A percentile compares a stretch with the other conserved stretches of the same genome.
phyloP scores from a whole-genome alignment of 2,888 invertebrate genomes.

The Rhogogaster chlorosoma region DNA sequence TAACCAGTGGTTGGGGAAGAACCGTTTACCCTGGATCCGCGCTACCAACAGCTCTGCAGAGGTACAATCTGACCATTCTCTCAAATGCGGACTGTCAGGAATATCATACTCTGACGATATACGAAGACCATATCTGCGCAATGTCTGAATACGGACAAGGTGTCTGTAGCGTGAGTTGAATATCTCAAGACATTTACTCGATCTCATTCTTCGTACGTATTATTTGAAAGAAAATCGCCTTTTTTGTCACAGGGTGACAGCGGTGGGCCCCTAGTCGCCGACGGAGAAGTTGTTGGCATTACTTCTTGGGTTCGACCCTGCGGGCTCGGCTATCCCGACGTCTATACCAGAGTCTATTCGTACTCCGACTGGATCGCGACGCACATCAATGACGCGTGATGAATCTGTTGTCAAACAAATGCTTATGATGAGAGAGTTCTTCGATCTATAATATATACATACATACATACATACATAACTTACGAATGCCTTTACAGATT shows the following conservation, averaged over 20 bases:
- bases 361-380: conserved; percentile 62
- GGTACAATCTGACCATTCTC: conserved; percentile 33
- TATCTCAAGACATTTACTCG: not conserved
- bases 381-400: conserved; percentile 17
- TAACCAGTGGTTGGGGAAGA: conserved; percentile 42
- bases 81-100: conserved; percentile 33
- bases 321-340: conserved; percentile 63
- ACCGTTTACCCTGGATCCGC: not conserved
- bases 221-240: not conserved
- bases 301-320: conserved; percentile 67
- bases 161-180: conserved; percentile 15
- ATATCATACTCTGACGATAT: conserved; percentile 12
- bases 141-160: conserved; percentile 28
- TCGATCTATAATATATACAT: too few species aligned
- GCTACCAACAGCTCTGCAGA: conserved; percentile 36
- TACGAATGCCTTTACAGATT: too few species aligned
- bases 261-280: conserved; percentile 60
- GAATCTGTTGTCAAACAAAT: not conserved
- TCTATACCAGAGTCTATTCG: conserved; percentile 62
- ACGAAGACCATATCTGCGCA: conserved; percentile 36
- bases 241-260: conserved; percentile 59
- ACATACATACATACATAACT: too few species aligned
- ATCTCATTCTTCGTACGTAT: not conserved
- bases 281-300: conserved; percentile 60
- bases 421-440: too few species aligned